A percentile compares a stretch with the other conserved stretches of the same genome.
phyloP scores from a whole-genome alignment of 2,113 vertebrate species.

The Trinectes maculatus region DNA sequence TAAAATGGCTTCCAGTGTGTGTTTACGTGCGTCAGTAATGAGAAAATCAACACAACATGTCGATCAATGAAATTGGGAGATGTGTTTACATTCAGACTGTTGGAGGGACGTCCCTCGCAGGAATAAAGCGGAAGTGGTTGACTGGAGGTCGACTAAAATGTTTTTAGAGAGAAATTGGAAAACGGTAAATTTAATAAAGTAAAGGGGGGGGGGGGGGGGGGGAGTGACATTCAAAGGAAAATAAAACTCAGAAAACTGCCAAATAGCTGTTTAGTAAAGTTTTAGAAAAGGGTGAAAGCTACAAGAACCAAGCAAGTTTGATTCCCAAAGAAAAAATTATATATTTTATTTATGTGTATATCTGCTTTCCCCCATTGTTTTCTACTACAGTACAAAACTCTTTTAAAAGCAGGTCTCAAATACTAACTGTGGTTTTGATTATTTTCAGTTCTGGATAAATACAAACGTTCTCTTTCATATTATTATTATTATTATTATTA shows the following conservation, averaged over 20 bases:
- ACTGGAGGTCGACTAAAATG: slow-evolving; percentile 29
- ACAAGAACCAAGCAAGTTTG: too few species aligned
- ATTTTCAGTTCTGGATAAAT: too few species aligned
- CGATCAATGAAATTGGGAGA: slow-evolving; percentile 56
- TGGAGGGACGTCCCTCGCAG: slow-evolving; percentile 41
- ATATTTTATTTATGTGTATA: too few species aligned
- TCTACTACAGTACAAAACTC: too few species aligned
- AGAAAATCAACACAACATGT: slow-evolving; percentile 64
- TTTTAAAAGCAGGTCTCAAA: too few species aligned
- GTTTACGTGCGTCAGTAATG: slow-evolving; percentile 42
- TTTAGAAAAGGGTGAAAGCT: neutral
- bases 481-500: too few species aligned
- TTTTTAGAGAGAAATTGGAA: slow-evolving; percentile 39
- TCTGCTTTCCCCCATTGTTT: too few species aligned
- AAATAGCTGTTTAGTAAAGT: slow-evolving; percentile 46
- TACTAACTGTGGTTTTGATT: too few species aligned
- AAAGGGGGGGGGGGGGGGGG: slow-evolving; percentile 11
- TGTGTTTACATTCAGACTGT: slow-evolving; percentile 50
- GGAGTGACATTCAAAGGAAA: slow-evolving; percentile 58
- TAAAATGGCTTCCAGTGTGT: slow-evolving; percentile 58
- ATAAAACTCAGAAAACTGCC: slow-evolving; percentile 31
- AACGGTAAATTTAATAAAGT: slow-evolving; percentile 39
- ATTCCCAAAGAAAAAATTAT: too few species aligned
- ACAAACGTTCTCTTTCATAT: too few species aligned
- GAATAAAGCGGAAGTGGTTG: neutral